Conservation (phyloP, 2,888 invertebrate species). For the Phrixothrix hirtus region DNA sequence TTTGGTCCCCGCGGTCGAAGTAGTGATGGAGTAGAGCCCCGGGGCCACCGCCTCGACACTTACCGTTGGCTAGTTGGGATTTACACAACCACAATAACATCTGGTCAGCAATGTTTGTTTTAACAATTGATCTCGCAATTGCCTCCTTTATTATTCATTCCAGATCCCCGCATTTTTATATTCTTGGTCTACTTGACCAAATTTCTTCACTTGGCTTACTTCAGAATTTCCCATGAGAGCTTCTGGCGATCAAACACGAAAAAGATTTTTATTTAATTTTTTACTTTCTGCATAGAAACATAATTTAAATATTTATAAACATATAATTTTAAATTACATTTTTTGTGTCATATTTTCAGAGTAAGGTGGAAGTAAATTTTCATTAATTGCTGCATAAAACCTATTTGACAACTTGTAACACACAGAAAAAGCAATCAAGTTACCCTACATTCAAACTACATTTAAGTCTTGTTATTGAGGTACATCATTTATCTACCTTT, state of each 20-base stretch:
- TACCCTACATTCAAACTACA: too few relatives aligned
- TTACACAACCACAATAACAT: constrained; percentile 47
- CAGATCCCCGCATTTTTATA: constrained; percentile 43
- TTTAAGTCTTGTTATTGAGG: too few relatives aligned
- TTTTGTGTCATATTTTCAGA: too few relatives aligned
- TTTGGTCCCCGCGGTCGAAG: constrained; percentile 41
- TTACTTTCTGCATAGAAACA: too few relatives aligned
- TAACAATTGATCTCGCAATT: constrained; percentile 49
- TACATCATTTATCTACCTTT: too few relatives aligned
- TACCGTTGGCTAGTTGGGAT: constrained; percentile 50
- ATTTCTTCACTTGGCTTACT: constrained; percentile 44
- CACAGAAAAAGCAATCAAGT: too few relatives aligned
- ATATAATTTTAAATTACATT: too few relatives aligned
- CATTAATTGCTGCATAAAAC: too few relatives aligned
- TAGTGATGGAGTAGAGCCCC: constrained; percentile 45
- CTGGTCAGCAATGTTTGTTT: constrained; percentile 48
- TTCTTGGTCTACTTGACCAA: constrained; percentile 41
- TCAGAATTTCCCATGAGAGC: constrained; percentile 42
- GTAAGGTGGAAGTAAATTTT: too few relatives aligned
- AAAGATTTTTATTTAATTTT: constrained; percentile 42
- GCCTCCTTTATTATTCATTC: constrained; percentile 46
- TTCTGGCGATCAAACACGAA: constrained; percentile 43
- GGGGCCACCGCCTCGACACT: constrained; percentile 45
- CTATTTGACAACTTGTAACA: too few relatives aligned
- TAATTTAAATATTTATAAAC: too few relatives aligned